Evolutionary conservation across 2,113 vertebrate genomes (phyloP).

Genomic region (Clarias macrocephalus): DNA sequence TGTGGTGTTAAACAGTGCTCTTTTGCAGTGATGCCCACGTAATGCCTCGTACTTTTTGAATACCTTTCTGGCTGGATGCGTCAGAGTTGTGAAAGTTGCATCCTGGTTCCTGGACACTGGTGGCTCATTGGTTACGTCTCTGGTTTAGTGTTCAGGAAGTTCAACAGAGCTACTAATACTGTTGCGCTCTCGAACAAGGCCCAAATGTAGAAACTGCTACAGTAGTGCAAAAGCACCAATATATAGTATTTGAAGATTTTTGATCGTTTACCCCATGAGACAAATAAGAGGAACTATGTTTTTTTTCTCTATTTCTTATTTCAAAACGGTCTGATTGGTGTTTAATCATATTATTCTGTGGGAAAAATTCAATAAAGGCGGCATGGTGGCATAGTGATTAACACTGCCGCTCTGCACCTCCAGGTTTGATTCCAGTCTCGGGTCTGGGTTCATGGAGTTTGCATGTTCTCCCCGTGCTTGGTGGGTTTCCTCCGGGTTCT

Average conservation of each 20-base stretch:
- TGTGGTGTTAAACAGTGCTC: neutral
- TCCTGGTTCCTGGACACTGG: neutral
- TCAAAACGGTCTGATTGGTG: neutral
- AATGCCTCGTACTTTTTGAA: neutral
- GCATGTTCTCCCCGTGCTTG: too few species aligned
- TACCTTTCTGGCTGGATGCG: neutral
- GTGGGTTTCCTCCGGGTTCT: too few species aligned
- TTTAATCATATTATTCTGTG: neutral
- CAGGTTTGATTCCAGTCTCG: too few species aligned
- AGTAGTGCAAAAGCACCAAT: neutral
- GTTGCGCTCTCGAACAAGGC: too few species aligned
- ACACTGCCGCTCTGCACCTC: too few species aligned
- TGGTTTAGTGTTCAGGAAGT: too few species aligned
- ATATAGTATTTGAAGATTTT: neutral
- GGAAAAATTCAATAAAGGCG: neutral
- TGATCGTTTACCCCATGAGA: neutral
- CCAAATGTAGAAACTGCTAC: neutral
- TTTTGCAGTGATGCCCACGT: neutral
- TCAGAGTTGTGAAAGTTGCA: neutral
- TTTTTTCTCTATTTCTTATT: neutral
- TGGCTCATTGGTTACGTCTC: too few species aligned
- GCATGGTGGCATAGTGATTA: too few species aligned
- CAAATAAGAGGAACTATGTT: neutral
- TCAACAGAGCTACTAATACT: too few species aligned
- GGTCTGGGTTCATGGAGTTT: too few species aligned